Evolutionary conservation across 1,140 invertebrate species (phyloP), one percentile per base, ranked within the genome.

Genomic region (Carposina sasakii): DNA sequence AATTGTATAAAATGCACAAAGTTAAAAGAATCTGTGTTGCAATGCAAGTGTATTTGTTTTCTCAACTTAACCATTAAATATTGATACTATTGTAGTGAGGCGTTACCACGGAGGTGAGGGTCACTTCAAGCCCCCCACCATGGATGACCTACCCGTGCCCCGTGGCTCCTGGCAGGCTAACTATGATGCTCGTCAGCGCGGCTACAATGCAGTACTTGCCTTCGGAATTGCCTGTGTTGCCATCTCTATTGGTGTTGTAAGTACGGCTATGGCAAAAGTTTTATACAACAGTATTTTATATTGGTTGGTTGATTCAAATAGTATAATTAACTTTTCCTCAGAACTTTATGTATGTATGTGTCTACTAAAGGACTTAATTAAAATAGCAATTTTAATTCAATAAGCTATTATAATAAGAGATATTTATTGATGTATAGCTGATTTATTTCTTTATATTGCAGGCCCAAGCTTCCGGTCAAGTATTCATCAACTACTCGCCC

Each of bases 121-220:
- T 22, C 57, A 71, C 22, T 77, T 75, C 64, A 81, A 81, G 59
- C 60, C 79, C 2, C 68, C 88, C 13, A 88, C 85, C 10, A 89
- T 93, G 88, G 90, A 94, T 66, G 92, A 94, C 59, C 66, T 94
- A 64, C 91, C 91, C 3, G 86, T 90, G 12, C 92, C 93, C 3
- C 76, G 86, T 39, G 93, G 93, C 19, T 90, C 89, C 9, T 95
- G 93, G 93, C 82, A 92, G 61, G 88, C 90, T 15, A 66, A 88
- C 22, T 71, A 93, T 67, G 87, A 90, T 46, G 86, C 87, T 20
- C 86, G 86, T 22, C 89, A 94, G 57, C 78, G 82, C 43, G 90
- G 87, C 64, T 91, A 92, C 81, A 94, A 94, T 65, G 63, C 86
- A 6, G 83, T 88, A 16, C 81, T 95, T n/a, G 52, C 85, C 20